Base-by-base conservation (phyloP, 1,140 invertebrate species). In the Drosophila grimshawi region DNA sequence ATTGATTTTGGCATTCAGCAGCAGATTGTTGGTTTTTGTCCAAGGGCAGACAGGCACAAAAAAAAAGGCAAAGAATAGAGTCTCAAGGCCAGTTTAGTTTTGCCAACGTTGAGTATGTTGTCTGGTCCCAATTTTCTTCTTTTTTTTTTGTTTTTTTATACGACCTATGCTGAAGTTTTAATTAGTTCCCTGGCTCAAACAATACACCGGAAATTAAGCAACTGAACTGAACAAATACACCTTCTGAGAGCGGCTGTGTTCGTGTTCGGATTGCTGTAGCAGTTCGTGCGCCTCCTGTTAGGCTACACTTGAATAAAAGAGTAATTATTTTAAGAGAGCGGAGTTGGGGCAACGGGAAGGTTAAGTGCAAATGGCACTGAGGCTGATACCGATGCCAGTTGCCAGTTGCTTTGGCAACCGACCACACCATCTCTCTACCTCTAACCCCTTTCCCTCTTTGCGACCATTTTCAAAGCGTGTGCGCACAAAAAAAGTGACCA, bases 151-250 rank as follows among this genome's bases (percentile, higher is more conserved):
- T 10, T 8, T 19, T 19, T 19, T 19, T 19, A 19, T 19, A 19
- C 19, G 60, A 69, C 71, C 78, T 78, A 60, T 80, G 49, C 67
- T 89, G 80, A 88, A 88, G 80, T 88, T 88, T 88, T 88, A 88
- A 88, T 88, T 88, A 89, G 85, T 89, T 78, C 85, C 55, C 74
- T 72, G 52, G 62, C 57, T 49, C 71, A 81, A 78, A 89, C 78
- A 88, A 78, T 86, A 88, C 64, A 80, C 85, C 85, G 85, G 85
- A 88, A 88, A 88, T 88, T 88, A 88, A 88, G 74, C 67, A 67
- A 85, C 41, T 78, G 74, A 88, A 89, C 80, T 75, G 45, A 43
- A 43, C 10, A 19, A 19, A 19, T 19, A 19, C 19, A 19, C 19
- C 19, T 19, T 19, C 19, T 19, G 19, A 19, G 19, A n/a, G 10